A percentile compares a stretch with the other conserved stretches of the same genome.
phyloP scores from a whole-genome alignment of 2,797 vertebrate species.

The Channa striata region DNA sequence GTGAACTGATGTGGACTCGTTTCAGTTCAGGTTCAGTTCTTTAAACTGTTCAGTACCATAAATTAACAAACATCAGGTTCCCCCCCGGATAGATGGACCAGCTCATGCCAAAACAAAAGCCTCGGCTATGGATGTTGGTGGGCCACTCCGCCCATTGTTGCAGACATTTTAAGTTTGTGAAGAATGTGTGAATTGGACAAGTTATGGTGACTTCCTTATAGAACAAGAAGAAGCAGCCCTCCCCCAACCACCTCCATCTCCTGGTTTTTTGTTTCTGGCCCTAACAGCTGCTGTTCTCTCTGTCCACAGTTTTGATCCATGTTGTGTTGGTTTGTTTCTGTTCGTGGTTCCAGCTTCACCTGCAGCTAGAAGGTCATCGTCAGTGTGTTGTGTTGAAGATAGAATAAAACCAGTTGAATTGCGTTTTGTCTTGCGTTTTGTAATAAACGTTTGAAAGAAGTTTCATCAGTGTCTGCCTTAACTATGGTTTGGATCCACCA shows the following conservation, averaged over 20 bases:
- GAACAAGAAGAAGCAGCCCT: constrained; percentile 11
- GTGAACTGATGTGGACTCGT: no score
- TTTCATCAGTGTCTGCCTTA: constrained; percentile 4
- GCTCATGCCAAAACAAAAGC: no score
- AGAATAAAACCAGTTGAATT: constrained; percentile 80
- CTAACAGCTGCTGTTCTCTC: constrained; percentile 24
- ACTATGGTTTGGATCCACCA: neutral
- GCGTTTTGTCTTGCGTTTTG: constrained; percentile 82
- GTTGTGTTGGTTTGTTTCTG: constrained; percentile 65
- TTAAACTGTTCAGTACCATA: no score
- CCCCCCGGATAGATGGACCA: constrained; percentile 4
- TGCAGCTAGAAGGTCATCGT: constrained; percentile 71
- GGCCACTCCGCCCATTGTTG: constrained; percentile 3
- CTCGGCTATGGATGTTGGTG: neutral
- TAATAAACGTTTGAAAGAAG: constrained; percentile 82
- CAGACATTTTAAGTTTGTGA: constrained; percentile 43
- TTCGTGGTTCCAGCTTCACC: constrained; percentile 59
- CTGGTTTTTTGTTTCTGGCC: constrained; percentile 29
- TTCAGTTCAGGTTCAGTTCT: neutral
- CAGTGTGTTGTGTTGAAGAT: constrained; percentile 85
- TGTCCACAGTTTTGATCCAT: constrained; percentile 44
- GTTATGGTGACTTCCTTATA: constrained; percentile 55
- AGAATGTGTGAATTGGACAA: constrained; percentile 64
- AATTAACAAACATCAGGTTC: no score
- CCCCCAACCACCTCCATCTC: neutral